A percentile compares a stretch with the other conserved stretches of the same genome.
Evolutionary conservation across 2,888 invertebrate species (phyloP).

Genomic region (Heliothis peltigera): DNA sequence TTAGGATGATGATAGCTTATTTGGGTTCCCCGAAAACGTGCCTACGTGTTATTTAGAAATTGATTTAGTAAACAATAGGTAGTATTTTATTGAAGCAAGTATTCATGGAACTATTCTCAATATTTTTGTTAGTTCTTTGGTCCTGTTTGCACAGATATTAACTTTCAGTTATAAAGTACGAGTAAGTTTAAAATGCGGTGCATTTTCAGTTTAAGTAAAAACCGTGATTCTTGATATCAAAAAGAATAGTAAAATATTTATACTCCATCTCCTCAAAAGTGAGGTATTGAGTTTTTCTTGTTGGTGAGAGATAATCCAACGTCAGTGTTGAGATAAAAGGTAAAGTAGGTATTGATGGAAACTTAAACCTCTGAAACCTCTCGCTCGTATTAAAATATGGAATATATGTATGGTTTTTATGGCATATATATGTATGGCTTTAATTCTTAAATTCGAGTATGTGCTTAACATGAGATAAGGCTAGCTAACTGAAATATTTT

Average conservation of each 20-base stretch:
- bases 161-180: neutral
- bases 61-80: neutral
- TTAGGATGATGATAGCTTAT: constrained; percentile 12
- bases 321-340: constrained; percentile 35
- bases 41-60: neutral
- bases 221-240: constrained; percentile 23
- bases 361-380: neutral
- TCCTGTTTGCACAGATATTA: neutral
- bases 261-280: constrained; percentile 9
- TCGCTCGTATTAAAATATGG: neutral
- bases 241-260: constrained; percentile 17
- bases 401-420: too few relatives aligned
- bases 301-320: constrained; percentile 39
- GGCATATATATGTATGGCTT: too few relatives aligned
- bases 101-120: neutral
- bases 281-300: constrained; percentile 22
- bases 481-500: too few relatives aligned
- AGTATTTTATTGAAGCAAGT: too few relatives aligned
- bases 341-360: neutral
- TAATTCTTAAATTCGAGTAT: too few relatives aligned
- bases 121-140: too few relatives aligned
- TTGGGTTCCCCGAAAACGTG: constrained; percentile 21
- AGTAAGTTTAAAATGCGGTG: neutral
- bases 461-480: too few relatives aligned
- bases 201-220: constrained; percentile 14